Evolutionary conservation across 1,140 invertebrate genomes (phyloP).

Genomic region (Bactericera cockerelli): DNA sequence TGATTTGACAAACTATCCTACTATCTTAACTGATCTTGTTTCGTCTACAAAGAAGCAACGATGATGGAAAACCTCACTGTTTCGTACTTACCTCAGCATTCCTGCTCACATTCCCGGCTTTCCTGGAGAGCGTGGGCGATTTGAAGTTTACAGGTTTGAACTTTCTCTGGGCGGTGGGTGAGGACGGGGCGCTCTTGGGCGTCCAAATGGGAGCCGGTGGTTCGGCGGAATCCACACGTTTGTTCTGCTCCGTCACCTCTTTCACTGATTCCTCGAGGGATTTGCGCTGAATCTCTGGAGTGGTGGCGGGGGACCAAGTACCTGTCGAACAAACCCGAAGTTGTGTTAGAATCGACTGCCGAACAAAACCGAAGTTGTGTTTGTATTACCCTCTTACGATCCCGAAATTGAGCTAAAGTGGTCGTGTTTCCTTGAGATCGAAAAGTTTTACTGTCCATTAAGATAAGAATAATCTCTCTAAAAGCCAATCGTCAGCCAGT

Average conservation of each 20-base stretch:
- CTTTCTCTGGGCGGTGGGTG: constrained; percentile 45
- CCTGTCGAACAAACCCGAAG: constrained; percentile 21
- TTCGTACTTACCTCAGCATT: constrained; percentile 7
- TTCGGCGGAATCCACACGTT: constrained; percentile 14
- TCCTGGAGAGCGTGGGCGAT: constrained; percentile 43
- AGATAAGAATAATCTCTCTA: too few relatives aligned
- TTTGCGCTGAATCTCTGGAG: constrained; percentile 21
- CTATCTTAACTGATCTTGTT: too few relatives aligned
- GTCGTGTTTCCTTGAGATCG: too few relatives aligned
- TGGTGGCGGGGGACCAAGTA: constrained; percentile 32
- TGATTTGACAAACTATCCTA: too few relatives aligned
- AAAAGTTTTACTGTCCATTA: too few relatives aligned
- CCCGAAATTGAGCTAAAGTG: too few relatives aligned
- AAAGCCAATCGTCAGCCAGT: too few relatives aligned
- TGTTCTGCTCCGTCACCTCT: constrained; percentile 11
- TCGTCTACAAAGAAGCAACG: too few relatives aligned
- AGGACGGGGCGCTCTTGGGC: constrained; percentile 45
- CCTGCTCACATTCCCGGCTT: constrained; percentile 19
- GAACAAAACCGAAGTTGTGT: too few relatives aligned
- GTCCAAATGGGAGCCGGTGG: constrained; percentile 54
- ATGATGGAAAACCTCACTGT: too few relatives aligned
- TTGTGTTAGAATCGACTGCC: too few relatives aligned
- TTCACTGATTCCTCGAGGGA: constrained; percentile 13
- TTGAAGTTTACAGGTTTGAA: constrained; percentile 64
- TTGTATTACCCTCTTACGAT: too few relatives aligned